Base-by-base conservation (phyloP, 2,797 vertebrate species). In the Champsocephalus esox region DNA sequence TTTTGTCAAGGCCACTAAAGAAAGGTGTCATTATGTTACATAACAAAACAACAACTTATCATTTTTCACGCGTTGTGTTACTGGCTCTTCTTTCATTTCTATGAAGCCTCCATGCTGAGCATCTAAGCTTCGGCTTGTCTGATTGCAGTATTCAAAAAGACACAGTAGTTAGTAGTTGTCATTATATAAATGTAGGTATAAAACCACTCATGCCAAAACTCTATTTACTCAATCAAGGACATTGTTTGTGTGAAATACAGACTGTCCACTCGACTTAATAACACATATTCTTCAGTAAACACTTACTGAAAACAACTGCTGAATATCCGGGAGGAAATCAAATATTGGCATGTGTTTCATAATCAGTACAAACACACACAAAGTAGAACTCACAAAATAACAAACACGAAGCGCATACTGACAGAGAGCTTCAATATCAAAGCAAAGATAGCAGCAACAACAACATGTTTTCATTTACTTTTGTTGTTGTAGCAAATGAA, bases 121-220 rank as follows among this genome's bases (percentile, higher is more conserved):
- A 55, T 44, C 69, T 69, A 59, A 77, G 68, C 81, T 54, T 28
- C 28, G 58, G 70, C 57, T 69, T 34, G 48, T 43, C 69, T 90
- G 89, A 92, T 92, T 82, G 75, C 66, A 73, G 55, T 45, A 80
- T 90, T 88, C 79, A 87, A 45, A 88, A 72, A 64, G 66, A 86
- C 70, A 84, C 74, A 88, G 72, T 61, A 75, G 81, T 70, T 79
- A 77, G 63, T 66, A 84, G 70, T 58, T 58, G 7, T 63, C 59
- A 69, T 66, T 89, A 72, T 60, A 49, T 38, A 71, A 62, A 70
- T 75, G 66, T 51, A 50, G 56, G 19, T 78, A 62, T 69, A 65
- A 80, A 79, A 61, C 64, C 61, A 6, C 48, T 65, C 34, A n/a
- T 44, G 19, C 28, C 70, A 70, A 80, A 51, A 57, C 69, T 43